Conservation (phyloP, 2,113 vertebrate genomes). For the Trochalopteron elliotii region DNA sequence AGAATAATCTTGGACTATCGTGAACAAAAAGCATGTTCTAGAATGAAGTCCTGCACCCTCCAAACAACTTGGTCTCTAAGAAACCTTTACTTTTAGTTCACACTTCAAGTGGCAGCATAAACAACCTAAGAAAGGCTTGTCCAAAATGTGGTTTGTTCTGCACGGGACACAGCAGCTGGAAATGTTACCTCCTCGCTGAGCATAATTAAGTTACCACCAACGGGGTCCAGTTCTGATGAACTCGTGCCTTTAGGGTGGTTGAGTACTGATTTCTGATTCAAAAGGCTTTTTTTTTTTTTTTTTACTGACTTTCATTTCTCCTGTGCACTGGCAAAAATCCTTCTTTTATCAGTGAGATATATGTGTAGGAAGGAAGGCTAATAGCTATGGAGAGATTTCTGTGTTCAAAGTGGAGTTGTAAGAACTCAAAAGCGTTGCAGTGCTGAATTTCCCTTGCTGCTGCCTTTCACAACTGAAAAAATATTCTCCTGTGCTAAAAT, state of each 20-base stretch:
- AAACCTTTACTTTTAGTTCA: slow-evolving; percentile 69
- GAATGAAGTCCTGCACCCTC: slow-evolving; percentile 71
- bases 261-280: neutral
- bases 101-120: slow-evolving; percentile 67
- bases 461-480: neutral
- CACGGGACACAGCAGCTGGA: slow-evolving; percentile 13
- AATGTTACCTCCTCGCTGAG: slow-evolving; percentile 3
- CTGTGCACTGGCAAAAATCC: neutral
- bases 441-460: neutral
- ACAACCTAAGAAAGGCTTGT: neutral
- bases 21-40: slow-evolving; percentile 70
- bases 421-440: neutral
- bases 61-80: slow-evolving; percentile 63
- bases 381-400: neutral
- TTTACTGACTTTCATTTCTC: neutral
- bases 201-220: neutral
- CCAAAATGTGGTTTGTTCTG: neutral
- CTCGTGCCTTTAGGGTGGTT: neutral
- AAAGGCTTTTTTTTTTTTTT: neutral
- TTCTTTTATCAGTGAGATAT: neutral
- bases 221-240: slow-evolving; percentile 16
- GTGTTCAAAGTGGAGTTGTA: neutral
- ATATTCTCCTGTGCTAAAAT: neutral
- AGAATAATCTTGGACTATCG: slow-evolving; percentile 67
- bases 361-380: neutral